Conservation (phyloP, 2,888 invertebrate genomes). For the Gisinianus flammeolus region DNA sequence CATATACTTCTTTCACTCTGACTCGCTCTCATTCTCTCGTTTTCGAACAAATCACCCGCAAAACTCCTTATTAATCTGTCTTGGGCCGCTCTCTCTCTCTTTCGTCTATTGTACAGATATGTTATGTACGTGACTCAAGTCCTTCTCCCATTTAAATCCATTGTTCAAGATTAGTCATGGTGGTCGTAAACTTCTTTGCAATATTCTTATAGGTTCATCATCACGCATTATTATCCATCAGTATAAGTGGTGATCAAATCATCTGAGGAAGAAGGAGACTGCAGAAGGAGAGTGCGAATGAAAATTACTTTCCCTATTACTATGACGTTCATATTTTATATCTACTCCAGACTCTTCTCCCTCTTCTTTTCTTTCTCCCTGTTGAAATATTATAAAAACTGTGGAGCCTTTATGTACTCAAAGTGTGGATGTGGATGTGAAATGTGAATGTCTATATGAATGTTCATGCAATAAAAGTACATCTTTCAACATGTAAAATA, state of each 20-base stretch:
- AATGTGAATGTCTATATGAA: too few species aligned
- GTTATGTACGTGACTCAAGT: not conserved
- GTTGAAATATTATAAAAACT: too few species aligned
- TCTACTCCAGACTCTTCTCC: too few species aligned
- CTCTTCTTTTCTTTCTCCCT: not conserved
- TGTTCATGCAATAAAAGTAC: too few species aligned
- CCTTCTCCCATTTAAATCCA: not conserved
- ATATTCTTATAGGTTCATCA: slow-evolving; percentile 15
- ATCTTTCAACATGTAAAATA: too few species aligned
- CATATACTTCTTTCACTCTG: not conserved
- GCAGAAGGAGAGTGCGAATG: not conserved
- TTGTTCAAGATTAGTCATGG: not conserved
- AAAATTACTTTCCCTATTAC: not conserved
- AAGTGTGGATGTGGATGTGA: too few species aligned
- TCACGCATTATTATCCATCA: slow-evolving; percentile 19
- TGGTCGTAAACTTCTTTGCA: not conserved
- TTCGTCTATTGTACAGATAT: not conserved
- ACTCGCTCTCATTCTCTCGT: not conserved
- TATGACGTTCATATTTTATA: not conserved
- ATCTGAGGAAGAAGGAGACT: not conserved
- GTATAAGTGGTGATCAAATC: slow-evolving; percentile 19
- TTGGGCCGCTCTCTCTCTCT: not conserved
- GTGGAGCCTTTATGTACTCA: too few species aligned
- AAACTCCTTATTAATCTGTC: not conserved
- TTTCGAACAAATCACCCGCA: not conserved